Evolutionary conservation across 2,113 vertebrate genomes (phyloP).

Genomic region (Orycteropus afer): DNA sequence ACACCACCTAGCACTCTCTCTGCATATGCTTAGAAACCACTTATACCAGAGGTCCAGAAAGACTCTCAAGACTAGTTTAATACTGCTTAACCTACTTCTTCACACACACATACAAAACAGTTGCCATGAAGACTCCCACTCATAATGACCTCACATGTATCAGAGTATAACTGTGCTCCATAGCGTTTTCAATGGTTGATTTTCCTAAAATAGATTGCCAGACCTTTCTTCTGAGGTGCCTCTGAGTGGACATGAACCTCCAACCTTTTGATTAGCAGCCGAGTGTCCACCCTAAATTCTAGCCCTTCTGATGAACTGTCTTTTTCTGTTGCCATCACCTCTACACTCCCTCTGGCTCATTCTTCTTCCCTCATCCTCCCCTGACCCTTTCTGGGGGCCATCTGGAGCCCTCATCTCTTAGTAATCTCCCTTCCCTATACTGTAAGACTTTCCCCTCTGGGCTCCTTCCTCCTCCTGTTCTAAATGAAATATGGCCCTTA

Average conservation of each 20-base stretch:
- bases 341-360: background rate
- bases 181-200: too few species aligned
- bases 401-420: background rate
- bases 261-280: background rate
- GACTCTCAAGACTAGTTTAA: background rate
- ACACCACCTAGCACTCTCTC: background rate
- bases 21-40: background rate
- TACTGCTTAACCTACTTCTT: background rate
- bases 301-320: background rate
- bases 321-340: background rate
- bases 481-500: background rate
- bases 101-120: background rate
- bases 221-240: too few species aligned
- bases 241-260: background rate
- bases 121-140: background rate
- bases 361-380: background rate
- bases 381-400: background rate
- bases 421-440: background rate
- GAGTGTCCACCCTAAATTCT: background rate
- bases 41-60: background rate
- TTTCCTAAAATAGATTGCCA: too few species aligned
- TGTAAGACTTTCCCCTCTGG: background rate
- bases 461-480: background rate
- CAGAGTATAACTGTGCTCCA: background rate
- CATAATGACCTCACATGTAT: background rate